phyloP scores from a whole-genome alignment of 2,888 invertebrate genomes.

The Phragmatobia fuliginosa region DNA sequence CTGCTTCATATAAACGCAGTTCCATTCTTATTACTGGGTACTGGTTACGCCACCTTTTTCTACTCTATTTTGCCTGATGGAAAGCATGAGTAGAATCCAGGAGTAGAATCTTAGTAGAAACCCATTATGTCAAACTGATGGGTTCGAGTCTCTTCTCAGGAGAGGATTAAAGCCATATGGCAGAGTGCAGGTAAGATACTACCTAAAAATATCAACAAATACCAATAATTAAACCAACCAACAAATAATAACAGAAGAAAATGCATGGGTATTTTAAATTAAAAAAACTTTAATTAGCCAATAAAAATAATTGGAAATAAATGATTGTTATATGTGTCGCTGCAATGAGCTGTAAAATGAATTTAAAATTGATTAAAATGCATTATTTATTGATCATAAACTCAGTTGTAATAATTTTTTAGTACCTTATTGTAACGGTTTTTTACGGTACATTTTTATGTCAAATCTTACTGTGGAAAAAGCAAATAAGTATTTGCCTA shows the following conservation, averaged over 20 bases:
- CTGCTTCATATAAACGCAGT: no score
- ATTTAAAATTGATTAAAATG: not conserved
- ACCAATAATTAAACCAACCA: no score
- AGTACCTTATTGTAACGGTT: not conserved
- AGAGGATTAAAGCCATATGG: no score
- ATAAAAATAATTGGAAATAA: not conserved
- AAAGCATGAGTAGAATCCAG: no score
- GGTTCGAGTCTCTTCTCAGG: no score
- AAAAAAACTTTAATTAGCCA: not conserved
- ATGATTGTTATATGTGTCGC: not conserved
- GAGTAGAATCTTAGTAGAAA: no score
- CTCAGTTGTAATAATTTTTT: not conserved
- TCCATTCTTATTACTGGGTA: no score
- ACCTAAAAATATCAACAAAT: not conserved
- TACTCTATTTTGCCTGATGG: no score
- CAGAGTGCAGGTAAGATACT: no score
- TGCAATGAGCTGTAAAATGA: not conserved
- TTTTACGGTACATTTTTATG: not conserved
- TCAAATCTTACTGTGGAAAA: not conserved
- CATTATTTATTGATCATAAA: not conserved
- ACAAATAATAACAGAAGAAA: not conserved
- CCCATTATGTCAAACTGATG: no score
- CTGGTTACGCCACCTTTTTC: no score
- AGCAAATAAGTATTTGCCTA: no score
- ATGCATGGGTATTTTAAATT: not conserved